Percentiles rank a stretch among this genome's conserved stretches.
Evolutionary conservation across 2,888 invertebrate genomes (phyloP).

Genomic region (Mimumesa dahlbomi): DNA sequence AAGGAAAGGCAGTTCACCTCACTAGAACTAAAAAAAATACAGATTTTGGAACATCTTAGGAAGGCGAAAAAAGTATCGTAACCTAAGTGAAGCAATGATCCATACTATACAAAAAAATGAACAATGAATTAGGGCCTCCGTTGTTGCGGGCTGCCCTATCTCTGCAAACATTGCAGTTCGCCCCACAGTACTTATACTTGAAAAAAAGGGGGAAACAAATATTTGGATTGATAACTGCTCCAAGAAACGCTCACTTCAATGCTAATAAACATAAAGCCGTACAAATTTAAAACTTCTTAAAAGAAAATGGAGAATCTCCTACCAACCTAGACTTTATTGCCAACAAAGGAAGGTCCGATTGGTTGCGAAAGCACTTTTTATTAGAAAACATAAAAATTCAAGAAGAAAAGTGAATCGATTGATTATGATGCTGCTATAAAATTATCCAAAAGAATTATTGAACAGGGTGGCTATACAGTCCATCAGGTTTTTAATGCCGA

Average conservation of each 20-base stretch:
- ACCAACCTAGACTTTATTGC: conserved; percentile 5
- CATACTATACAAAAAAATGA: conserved; percentile 58
- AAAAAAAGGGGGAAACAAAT: conserved; percentile 60
- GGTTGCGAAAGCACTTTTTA: not conserved
- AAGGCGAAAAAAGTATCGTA: conserved; percentile 32
- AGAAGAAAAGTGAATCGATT: conserved; percentile 1
- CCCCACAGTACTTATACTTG: conserved; percentile 47
- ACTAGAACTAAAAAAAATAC: conserved; percentile 23
- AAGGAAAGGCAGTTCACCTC: not conserved
- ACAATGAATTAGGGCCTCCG: conserved; percentile 6
- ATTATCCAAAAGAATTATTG: conserved; percentile 7
- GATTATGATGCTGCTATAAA: not conserved
- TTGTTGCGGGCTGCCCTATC: not conserved
- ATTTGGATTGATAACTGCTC: conserved; percentile 15
- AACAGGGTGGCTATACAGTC: not conserved
- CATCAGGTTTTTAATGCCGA: conserved; percentile 21
- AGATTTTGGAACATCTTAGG: conserved; percentile 42
- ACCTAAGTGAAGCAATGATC: conserved; percentile 62
- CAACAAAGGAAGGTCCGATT: conserved; percentile 9
- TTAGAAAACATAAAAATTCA: conserved; percentile 1
- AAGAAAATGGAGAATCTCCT: conserved; percentile 29
- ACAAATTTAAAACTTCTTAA: conserved; percentile 56
- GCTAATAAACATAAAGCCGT: conserved; percentile 53
- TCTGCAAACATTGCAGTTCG: not conserved
- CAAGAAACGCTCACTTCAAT: conserved; percentile 42